Conservation (phyloP, 2,113 vertebrate genomes). For the Ammospiza caudacuta region DNA sequence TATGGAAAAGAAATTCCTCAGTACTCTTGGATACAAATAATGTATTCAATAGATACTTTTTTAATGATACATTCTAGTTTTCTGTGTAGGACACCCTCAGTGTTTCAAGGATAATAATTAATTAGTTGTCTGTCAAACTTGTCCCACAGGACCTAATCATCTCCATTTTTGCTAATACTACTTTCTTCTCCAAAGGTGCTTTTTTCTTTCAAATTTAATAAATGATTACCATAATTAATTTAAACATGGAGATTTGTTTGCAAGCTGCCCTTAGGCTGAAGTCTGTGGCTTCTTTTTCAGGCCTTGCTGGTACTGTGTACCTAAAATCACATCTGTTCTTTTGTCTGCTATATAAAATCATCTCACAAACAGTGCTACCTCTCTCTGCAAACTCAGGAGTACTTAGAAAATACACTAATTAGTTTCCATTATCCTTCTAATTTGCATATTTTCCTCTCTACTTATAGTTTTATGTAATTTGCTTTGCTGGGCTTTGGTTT, state of each 20-base stretch:
- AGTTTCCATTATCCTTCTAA: neutral
- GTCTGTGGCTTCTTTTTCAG: neutral
- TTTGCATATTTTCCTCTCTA: neutral
- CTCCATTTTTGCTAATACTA: neutral
- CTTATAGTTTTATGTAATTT: neutral
- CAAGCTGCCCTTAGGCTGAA: neutral
- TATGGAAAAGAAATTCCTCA: neutral
- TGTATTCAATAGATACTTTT: neutral
- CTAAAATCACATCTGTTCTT: neutral
- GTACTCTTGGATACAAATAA: neutral
- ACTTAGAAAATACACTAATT: neutral
- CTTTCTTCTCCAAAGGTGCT: neutral
- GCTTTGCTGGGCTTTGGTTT: neutral
- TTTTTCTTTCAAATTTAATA: constrained; percentile 1
- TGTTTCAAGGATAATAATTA: neutral
- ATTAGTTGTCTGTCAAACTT: neutral
- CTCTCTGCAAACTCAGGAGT: neutral
- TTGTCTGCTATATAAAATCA: neutral
- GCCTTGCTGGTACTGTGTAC: neutral
- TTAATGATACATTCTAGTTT: neutral
- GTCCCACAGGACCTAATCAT: neutral
- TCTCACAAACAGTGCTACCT: neutral
- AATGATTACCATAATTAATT: neutral
- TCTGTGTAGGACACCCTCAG: neutral
- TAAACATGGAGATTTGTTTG: neutral